Base-by-base conservation (phyloP, 2,113 vertebrate genomes). In the Hassar affinis region DNA sequence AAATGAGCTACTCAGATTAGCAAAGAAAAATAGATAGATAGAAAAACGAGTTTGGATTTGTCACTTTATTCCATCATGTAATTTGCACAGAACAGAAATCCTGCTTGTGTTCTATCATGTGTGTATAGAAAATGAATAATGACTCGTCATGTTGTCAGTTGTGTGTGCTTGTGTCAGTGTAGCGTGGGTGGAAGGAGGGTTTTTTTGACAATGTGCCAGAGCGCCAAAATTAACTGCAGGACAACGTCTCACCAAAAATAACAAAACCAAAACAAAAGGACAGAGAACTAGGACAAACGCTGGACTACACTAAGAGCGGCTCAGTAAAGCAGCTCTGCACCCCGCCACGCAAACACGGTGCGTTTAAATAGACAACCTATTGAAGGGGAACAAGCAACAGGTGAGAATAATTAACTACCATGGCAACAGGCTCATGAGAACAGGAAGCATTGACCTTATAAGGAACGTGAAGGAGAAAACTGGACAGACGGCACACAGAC, bases 361-460 rank as follows among this genome's bases (percentile, higher is more conserved):
- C 6, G 30, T 9, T 17, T 30, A 51, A 74, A 74, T 27, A 6
- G 45, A 27, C 25, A 17, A 52, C 2, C 74, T 76, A 54, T 54
- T 56, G 49, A 52, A 54, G 74, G 51, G 30, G 74, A 76, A 76
- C 74, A 12, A 22, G 51, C 74, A 76, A 76, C 74, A 76, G 74
- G 74, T 54, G 49, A 76, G 51, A 33, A 20, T 52, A 22, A 76
- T 76, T 54, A 76, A 76, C 49, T 76, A 51, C 47, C 71, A 75
- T 75, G 71, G 71, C 71, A 52, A 52, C 71, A 9, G 47, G 71
- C 30, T 35, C 74, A 76, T 22, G 49, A 76, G 74, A 35, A 54
- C 74, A 76, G 74, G 74, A 76, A 54, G 30, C 51, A 33, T 1
- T 12, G 49, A 76, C 51, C 49, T 76, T 54, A 76, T 76, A 76